Base-by-base conservation (phyloP, 1,140 invertebrate species). In the Archegozetes longisetosus region DNA sequence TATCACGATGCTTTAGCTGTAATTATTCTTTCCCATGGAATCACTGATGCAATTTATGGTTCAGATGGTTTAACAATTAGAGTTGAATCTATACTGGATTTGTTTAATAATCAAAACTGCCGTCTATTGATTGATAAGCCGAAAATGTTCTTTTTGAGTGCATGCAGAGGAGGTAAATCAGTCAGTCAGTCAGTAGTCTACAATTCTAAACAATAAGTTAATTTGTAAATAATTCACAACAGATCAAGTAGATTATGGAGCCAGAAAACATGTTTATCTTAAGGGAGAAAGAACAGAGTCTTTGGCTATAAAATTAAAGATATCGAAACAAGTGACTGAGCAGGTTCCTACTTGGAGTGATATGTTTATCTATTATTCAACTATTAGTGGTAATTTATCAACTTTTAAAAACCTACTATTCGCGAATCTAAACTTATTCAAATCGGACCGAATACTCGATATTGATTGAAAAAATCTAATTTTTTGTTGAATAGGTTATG, bases 151-250 rank as follows among this genome's bases (percentile, higher is more conserved):
- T 51, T 55, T n/a, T 22, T 57, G 6, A 27, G 40, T 40, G 55
- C 55, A 9, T 57, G 57, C 24, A 27, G 57, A 23, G 57, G 57
- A 28, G 49, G 50, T 53, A 51, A n/a, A n/a, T n/a, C n/a, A n/a
- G n/a, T n/a, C n/a, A n/a, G n/a, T n/a, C n/a, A n/a, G n/a, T n/a
- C n/a, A n/a, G n/a, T n/a, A n/a, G n/a, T n/a, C n/a, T n/a, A n/a
- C n/a, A n/a, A n/a, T n/a, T n/a, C n/a, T n/a, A n/a, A n/a, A n/a
- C n/a, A n/a, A n/a, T n/a, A n/a, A n/a, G n/a, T 9, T 9, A 9
- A 9, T 9, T 40, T 40, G 17, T 40, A 40, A 40, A 9, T 40
- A 9, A 40, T 40, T 9, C 6, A 40, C 17, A 40, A 40, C 17
- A 40, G 32, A 40, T 9, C 6, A 40, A 40, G 32, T 9, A 6